Conservation (phyloP, 2,888 invertebrate species). For the Mactromeris polynyma region DNA sequence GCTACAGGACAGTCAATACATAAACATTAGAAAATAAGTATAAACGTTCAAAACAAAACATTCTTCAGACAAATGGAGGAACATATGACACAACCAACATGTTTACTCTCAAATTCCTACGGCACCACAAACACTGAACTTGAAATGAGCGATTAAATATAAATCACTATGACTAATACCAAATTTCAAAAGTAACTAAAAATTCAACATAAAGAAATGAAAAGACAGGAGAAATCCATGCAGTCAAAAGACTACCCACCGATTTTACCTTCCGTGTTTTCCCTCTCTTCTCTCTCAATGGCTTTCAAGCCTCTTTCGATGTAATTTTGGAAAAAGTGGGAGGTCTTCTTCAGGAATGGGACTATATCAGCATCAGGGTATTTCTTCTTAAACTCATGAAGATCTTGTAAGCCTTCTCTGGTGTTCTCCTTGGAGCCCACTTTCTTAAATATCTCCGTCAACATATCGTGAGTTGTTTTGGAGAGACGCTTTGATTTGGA, state of each 20-base stretch:
- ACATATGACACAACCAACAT: no score
- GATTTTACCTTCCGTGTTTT: slow-evolving; percentile 36
- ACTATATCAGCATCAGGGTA: slow-evolving; percentile 95
- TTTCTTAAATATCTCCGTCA: slow-evolving; percentile 96
- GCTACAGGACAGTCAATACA: no score
- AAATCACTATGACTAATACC: not conserved
- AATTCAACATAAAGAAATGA: not conserved
- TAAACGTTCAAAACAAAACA: no score
- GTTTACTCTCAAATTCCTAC: no score
- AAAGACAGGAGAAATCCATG: not conserved
- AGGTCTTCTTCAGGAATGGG: slow-evolving; percentile 94
- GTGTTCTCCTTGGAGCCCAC: slow-evolving; percentile 96
- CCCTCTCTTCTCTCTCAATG: slow-evolving; percentile 88
- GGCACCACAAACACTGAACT: no score
- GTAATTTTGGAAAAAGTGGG: slow-evolving; percentile 95
- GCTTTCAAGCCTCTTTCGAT: slow-evolving; percentile 92
- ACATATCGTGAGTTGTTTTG: slow-evolving; percentile 93
- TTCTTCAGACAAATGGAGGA: no score
- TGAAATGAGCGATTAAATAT: no score
- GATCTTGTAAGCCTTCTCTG: slow-evolving; percentile 92
- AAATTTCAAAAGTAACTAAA: no score
- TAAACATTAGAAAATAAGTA: no score
- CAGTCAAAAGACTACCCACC: slow-evolving; percentile 18
- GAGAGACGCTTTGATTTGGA: slow-evolving; percentile 89
- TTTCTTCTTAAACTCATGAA: slow-evolving; percentile 93